Evolutionary conservation across 1,140 invertebrate genomes (phyloP).

Genomic region (Ips nitidus): DNA sequence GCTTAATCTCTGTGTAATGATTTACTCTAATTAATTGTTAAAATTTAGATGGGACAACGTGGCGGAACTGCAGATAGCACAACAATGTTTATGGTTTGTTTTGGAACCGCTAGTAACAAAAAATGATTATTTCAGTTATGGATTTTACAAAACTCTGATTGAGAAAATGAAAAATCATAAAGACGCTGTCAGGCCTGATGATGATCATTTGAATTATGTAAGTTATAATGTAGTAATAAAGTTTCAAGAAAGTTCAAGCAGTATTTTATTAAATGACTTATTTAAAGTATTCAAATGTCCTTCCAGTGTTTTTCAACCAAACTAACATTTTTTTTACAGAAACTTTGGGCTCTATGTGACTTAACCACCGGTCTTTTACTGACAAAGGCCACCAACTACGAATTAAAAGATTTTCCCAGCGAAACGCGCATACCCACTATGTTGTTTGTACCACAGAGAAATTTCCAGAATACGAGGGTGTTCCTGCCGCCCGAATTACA

Average conservation of each 20-base stretch:
- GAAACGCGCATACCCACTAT: conserved; percentile 83
- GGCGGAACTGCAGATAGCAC: conserved; percentile 72
- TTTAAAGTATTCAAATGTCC: too few species aligned
- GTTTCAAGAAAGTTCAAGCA: too few species aligned
- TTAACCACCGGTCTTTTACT: conserved; percentile 87
- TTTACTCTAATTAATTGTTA: conserved; percentile 35
- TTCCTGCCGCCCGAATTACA: conserved; percentile 71
- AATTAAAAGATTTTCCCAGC: conserved; percentile 84
- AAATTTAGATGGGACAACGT: conserved; percentile 63
- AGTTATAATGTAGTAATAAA: conserved; percentile 44
- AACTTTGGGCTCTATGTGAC: conserved; percentile 96
- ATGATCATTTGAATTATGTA: conserved; percentile 80
- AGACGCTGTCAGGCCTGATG: conserved; percentile 80
- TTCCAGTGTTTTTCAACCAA: not conserved
- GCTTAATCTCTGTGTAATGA: not conserved
- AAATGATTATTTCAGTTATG: conserved; percentile 91
- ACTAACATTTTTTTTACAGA: conserved; percentile 60
- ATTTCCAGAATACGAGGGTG: conserved; percentile 70
- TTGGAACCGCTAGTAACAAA: conserved; percentile 90
- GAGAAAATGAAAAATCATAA: conserved; percentile 92
- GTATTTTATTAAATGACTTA: too few species aligned
- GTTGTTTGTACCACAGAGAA: conserved; percentile 77
- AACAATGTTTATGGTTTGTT: conserved; percentile 89
- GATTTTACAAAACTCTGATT: conserved; percentile 93
- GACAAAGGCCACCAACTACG: conserved; percentile 82